Conservation (phyloP, 2,888 invertebrate species). For the Selenia dentaria region DNA sequence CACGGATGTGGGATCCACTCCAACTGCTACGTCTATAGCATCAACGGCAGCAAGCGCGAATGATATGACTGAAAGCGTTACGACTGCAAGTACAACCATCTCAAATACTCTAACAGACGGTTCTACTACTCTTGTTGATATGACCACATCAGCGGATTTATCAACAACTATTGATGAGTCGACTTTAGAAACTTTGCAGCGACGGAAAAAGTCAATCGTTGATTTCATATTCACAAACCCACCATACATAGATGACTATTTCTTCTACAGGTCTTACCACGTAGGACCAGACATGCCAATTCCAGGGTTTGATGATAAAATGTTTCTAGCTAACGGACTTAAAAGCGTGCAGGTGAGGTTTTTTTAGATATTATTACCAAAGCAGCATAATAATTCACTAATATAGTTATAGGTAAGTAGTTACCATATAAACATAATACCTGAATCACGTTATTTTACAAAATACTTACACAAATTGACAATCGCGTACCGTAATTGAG, state of each 20-base stretch:
- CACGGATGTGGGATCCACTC: slow-evolving; percentile 25
- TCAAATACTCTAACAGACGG: slow-evolving; percentile 23
- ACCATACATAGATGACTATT: slow-evolving; percentile 65
- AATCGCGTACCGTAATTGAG: slow-evolving; percentile 29
- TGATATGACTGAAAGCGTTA: slow-evolving; percentile 25
- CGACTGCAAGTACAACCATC: slow-evolving; percentile 22
- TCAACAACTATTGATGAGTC: slow-evolving; percentile 42
- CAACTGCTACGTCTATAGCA: slow-evolving; percentile 13
- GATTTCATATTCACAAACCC: slow-evolving; percentile 73
- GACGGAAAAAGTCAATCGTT: slow-evolving; percentile 71
- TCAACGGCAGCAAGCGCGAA: slow-evolving; percentile 19
- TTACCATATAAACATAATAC: too few species aligned
- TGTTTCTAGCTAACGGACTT: slow-evolving; percentile 74
- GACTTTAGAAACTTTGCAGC: slow-evolving; percentile 60
- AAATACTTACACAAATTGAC: slow-evolving; percentile 24
- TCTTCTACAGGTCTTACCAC: slow-evolving; percentile 66
- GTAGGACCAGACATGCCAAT: slow-evolving; percentile 53
- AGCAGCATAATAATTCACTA: slow-evolving; percentile 20
- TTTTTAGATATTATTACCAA: slow-evolving; percentile 13
- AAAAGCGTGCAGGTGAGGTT: slow-evolving; percentile 68
- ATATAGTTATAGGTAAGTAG: too few species aligned
- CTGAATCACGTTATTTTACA: slow-evolving; percentile 25
- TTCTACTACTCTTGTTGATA: slow-evolving; percentile 26
- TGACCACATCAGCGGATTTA: slow-evolving; percentile 34
- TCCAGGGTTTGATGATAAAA: slow-evolving; percentile 50